Percentiles rank a stretch among this genome's conserved stretches.
These are phyloP conservation scores for Puma concolor DNA, from an alignment of 2,113 vertebrate species.

Conservation along the genomic window DNA sequence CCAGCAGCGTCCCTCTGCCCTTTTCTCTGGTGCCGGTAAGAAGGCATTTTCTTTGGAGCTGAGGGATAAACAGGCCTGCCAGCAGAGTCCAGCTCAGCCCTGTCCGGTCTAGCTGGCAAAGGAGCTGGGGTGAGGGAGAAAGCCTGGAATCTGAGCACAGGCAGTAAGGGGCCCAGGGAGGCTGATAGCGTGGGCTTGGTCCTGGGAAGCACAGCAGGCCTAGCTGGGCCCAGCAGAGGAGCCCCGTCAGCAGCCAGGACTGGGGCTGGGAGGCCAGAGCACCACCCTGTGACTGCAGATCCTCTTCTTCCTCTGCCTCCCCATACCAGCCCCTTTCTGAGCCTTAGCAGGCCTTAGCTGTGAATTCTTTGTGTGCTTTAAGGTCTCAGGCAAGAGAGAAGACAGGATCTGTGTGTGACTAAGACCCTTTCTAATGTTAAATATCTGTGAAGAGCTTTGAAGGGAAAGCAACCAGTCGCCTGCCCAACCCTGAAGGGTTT, in stretches of 20 bases:
- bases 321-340: neutral
- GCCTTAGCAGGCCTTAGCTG: neutral
- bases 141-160: neutral
- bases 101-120: neutral
- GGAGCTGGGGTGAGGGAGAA: neutral
- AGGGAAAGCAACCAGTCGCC: neutral
- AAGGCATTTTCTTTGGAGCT: neutral
- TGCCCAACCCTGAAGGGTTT: neutral
- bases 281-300: neutral
- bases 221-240: neutral
- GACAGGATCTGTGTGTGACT: neutral
- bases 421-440: neutral
- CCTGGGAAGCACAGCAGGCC: neutral
- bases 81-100: neutral
- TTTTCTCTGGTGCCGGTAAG: neutral
- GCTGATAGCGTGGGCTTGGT: neutral
- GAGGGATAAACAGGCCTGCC: neutral
- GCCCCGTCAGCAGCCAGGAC: no score
- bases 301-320: neutral
- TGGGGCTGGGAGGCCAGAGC: accelerated
- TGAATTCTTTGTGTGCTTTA: neutral
- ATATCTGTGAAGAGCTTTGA: neutral
- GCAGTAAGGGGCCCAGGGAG: neutral
- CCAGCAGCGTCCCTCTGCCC: neutral
- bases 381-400: neutral